These are phyloP conservation scores for Fulica atra DNA, from an alignment of 2,113 vertebrate species.

Conservation along the genomic window DNA sequence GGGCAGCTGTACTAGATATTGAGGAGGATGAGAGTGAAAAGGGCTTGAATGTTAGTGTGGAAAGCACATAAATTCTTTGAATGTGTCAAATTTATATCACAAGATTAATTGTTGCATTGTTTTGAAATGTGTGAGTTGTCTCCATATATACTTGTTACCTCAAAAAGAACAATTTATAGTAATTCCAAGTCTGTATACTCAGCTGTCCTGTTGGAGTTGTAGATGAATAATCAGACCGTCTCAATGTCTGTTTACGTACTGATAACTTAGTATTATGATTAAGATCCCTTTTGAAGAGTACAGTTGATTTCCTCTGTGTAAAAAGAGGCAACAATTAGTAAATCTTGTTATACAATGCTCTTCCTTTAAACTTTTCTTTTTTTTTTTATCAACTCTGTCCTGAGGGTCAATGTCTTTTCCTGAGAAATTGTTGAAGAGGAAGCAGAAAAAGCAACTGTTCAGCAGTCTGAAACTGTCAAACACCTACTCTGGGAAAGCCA, in stretches of 20 bases:
- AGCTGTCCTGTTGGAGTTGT: background rate
- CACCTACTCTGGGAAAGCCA: slow-evolving; percentile 48
- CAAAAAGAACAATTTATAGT: background rate
- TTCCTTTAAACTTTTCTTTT: background rate
- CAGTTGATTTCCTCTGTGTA: background rate
- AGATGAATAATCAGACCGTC: background rate
- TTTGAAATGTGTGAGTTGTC: background rate
- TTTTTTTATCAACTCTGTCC: background rate
- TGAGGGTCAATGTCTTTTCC: slow-evolving; percentile 10
- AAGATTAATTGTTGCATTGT: background rate
- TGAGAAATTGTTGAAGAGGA: slow-evolving; percentile 49
- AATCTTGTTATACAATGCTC: background rate
- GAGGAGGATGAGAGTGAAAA: background rate
- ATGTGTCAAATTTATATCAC: background rate
- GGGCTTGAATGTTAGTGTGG: background rate
- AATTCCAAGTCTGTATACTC: background rate
- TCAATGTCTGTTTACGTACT: background rate
- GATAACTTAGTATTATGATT: slow-evolving; percentile 6
- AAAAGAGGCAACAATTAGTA: slow-evolving; percentile 7
- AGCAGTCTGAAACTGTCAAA: background rate
- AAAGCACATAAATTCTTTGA: background rate
- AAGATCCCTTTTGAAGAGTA: background rate
- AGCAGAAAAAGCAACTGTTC: slow-evolving; percentile 43
- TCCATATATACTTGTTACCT: background rate
- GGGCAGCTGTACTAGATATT: background rate